Percentiles rank a stretch among this genome's conserved stretches.
phyloP scores from a whole-genome alignment of 2,888 invertebrate genomes.

The Lithophane socia region DNA sequence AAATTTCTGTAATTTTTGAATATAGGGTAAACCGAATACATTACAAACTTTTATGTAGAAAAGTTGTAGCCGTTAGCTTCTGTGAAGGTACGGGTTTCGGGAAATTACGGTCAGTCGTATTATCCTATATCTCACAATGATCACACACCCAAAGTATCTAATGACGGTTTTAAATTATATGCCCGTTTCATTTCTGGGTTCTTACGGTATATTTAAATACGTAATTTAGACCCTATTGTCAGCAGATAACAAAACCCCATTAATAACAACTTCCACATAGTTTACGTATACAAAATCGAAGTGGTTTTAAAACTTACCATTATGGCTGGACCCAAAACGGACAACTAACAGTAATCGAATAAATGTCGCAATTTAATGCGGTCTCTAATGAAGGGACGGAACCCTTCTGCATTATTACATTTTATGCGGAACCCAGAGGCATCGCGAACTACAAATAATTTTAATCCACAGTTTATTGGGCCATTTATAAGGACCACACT shows the following conservation, averaged over 20 bases:
- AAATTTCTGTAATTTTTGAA: constrained; percentile 5
- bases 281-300: constrained; percentile 58
- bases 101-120: constrained; percentile 28
- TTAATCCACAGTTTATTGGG: constrained; percentile 73
- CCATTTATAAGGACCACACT: constrained; percentile 65
- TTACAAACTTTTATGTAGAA: constrained; percentile 21
- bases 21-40: background rate
- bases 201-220: constrained; percentile 25
- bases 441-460: constrained; percentile 76
- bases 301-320: constrained; percentile 55
- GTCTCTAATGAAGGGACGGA: constrained; percentile 76
- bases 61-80: constrained; percentile 18
- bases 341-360: constrained; percentile 68
- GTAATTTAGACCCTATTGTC: constrained; percentile 6
- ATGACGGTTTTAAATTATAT: constrained; percentile 31
- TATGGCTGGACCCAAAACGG: constrained; percentile 48
- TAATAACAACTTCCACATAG: constrained; percentile 48
- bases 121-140: constrained; percentile 24
- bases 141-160: constrained; percentile 13
- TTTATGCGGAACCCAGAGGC: constrained; percentile 67
- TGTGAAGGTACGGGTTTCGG: constrained; percentile 6
- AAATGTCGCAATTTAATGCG: constrained; percentile 75
- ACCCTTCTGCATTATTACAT: constrained; percentile 75
- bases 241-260: constrained; percentile 42
- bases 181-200: constrained; percentile 9